Evolutionary conservation across 1,140 invertebrate species (phyloP), one percentile per base, ranked within the genome.

Genomic region (Drosophila bipectinata): DNA sequence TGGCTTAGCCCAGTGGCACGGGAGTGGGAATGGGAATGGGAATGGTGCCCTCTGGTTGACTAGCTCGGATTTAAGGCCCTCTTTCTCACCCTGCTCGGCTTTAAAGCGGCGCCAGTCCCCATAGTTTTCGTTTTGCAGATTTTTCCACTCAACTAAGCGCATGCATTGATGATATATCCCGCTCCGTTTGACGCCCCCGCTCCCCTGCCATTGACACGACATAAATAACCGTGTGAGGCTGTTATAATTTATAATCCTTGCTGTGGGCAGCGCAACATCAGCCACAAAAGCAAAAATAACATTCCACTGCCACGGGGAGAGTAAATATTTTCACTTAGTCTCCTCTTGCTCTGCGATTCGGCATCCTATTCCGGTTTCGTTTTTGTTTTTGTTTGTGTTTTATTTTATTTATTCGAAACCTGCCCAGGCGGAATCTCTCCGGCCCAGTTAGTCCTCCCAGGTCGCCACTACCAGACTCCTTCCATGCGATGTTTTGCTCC

Each of bases 181-280:
- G 75, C 12, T 30, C 30, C 76, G 64, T 58, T 69, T 69, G 62
- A 66, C 66, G 72, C 60, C 49, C 64, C 41, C 54, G 49, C 62
- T 10, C 34, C 34, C 34, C 12, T 37, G 10, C 80, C 78, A 90
- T 85, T 79, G 76, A 90, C 85, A 81, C 71, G 74, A 74, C 85
- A 89, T 84, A 90, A 90, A 89, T 85, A 90, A 84, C 78, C 75
- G 75, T 88, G 76, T 67, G 75, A 68, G 82, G 76, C 79, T 72
- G 82, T 76, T 90, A 83, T 90, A 90, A 90, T 87, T 90, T 90
- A 90, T 87, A 88, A 88, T 89, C 83, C 77, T 79, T 89, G 76
- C 79, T 72, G 60, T 75, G 48, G 67, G 67, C 68, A 55, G 14
- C 55, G 14, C 63, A 77, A 8, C 37, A 68, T 41, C 39, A 63